Base-by-base conservation (phyloP, 2,113 vertebrate genomes). In the Hiodon tergisus region DNA sequence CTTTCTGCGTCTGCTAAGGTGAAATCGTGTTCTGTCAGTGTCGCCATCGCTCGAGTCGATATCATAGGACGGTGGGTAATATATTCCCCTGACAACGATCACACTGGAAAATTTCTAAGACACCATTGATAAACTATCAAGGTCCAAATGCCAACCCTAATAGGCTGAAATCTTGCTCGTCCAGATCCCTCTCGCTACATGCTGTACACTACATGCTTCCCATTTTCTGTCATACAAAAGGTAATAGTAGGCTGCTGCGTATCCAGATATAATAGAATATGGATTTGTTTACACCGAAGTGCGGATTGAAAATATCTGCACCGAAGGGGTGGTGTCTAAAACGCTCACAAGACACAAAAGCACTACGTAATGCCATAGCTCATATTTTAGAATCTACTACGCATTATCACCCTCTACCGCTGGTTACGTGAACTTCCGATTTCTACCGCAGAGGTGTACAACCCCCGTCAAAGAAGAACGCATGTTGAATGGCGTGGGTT, bases 11-110 rank as follows among this genome's bases (percentile, higher is more conserved):
- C 92, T 8, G 86, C 81, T 80, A 93, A 82, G 71, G 86, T 78
- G 77, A 93, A 82, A 71, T 92, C 92, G 79, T 91, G 89, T 60
- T 92, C 91, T 31, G 89, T 89, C 78, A 87, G 78, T 81, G 90
- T 87, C 89, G 91, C 89, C 91, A 92, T 93, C 63, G 65, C 67
- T 52, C 67, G 77, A 67, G 62, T 75, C 16, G 67, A 76, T 74
- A 74, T 77, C 73, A 79, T 55, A 53, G 76, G 63, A 76, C 60
- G 54, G 78, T 77, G 52, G 66, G 67, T 63, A 54, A 72, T 76
- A 51, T 68, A 68, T 81, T 31, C 81, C 84, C 58, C 81, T 71
- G 67, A 73, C 71, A 80, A 85, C 69, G 80, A 83, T 79, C 77
- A 58, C 5, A 52, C 60, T 57, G n/a, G 59, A 51, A 31, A 81